A percentile compares a stretch with the other conserved stretches of the same genome.
phyloP scores from a whole-genome alignment of 2,797 vertebrate species.

The Podargus strigoides region DNA sequence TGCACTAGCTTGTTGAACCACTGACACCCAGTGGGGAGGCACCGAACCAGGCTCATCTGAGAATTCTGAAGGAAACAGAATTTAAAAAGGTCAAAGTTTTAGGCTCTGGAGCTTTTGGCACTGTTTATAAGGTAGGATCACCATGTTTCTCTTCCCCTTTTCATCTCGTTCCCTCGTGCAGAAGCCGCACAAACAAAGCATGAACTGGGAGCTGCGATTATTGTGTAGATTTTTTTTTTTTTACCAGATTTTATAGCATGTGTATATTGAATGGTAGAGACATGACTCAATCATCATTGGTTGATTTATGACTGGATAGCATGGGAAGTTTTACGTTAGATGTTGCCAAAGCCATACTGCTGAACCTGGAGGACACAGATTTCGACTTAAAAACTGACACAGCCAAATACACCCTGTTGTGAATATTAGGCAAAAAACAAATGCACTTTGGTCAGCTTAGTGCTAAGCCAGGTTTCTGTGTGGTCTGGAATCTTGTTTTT shows the following conservation, averaged over 20 bases:
- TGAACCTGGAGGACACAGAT: not conserved
- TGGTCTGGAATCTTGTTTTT: not conserved
- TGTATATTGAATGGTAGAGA: not conserved
- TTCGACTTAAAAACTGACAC: not conserved
- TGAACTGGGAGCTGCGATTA: accelerated
- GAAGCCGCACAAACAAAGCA: not conserved
- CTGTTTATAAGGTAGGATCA: slow-evolving; percentile 91
- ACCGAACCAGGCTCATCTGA: slow-evolving; percentile 94
- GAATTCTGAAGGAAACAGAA: slow-evolving; percentile 96
- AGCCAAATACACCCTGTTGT: not conserved
- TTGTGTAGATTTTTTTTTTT: not conserved
- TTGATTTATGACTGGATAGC: not conserved
- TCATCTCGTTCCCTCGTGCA: not conserved
- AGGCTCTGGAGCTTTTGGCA: slow-evolving; percentile 96
- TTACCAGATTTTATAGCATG: not conserved
- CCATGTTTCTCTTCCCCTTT: not conserved
- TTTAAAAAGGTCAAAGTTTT: slow-evolving; percentile 97
- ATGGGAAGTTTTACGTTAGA: not conserved
- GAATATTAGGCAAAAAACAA: not conserved
- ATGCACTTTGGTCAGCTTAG: not conserved
- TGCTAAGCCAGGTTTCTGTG: not conserved
- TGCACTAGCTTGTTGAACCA: slow-evolving; percentile 88
- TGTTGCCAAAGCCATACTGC: not conserved
- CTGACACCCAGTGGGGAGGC: slow-evolving; percentile 95
- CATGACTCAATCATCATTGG: not conserved